phyloP scores from a whole-genome alignment of 2,113 vertebrate genomes.

The Ia io region DNA sequence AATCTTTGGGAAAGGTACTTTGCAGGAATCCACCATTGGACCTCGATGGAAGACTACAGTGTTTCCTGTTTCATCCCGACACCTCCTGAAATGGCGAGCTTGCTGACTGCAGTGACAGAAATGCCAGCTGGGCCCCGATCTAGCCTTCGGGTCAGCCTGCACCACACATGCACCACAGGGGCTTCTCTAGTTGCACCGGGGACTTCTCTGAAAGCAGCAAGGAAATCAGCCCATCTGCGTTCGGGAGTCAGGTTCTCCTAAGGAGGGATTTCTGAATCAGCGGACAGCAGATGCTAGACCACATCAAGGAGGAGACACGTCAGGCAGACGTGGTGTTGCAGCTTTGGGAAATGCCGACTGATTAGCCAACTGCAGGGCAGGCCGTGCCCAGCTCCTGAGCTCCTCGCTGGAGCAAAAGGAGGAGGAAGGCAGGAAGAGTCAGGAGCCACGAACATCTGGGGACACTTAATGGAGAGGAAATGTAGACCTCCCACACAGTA shows the following conservation, averaged over 20 bases:
- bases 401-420: background rate
- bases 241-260: background rate
- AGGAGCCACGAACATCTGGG: conserved; percentile 66
- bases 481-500: conserved; percentile 72
- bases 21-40: background rate
- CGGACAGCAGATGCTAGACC: background rate
- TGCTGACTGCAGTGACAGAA: background rate
- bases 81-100: background rate
- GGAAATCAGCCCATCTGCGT: conserved; percentile 37
- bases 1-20: background rate
- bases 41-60: background rate
- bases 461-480: conserved; percentile 65
- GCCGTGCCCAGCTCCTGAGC: background rate
- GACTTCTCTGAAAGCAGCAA: conserved; percentile 28
- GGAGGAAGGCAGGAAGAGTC: background rate
- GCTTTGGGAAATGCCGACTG: background rate
- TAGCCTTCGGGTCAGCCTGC: background rate
- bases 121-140: background rate
- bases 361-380: conserved; percentile 12
- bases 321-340: background rate
- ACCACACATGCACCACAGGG: background rate
- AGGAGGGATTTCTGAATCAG: conserved; percentile 48
- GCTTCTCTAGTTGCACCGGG: background rate
- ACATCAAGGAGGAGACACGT: conserved; percentile 43
- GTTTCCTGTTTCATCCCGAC: background rate